Base-by-base conservation (phyloP, 2,113 vertebrate species). In the Centrocercus urophasianus region DNA sequence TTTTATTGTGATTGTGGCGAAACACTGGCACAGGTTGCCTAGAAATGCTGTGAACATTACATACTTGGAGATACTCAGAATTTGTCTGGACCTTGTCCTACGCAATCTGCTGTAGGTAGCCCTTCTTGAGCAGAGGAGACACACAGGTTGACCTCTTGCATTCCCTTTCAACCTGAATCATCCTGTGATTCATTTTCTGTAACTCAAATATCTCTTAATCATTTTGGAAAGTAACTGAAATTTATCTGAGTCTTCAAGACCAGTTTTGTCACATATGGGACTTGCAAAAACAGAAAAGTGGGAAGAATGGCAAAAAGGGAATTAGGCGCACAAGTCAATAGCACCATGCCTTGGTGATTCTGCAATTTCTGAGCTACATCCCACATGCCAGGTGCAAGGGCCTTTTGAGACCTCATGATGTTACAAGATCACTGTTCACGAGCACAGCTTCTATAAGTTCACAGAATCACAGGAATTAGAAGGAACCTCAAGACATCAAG, bases 281-380 rank as follows among this genome's bases (percentile, higher is more conserved):
- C 20, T 63, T 9, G 3, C 63, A 42, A 92, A 89, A 63, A 4
- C 22, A 71, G 9, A 3, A 1, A 1, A 70, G 8, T 34, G 8
- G 5, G 5, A 74, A 10, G 17, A 85, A 78, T 36, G 6, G 42
- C 11, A 43, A 48, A 74, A 66, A 38, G 66, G 52, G 7, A 59
- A n/a, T 42, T 25, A 24, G 61, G 14, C 16, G 67, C 11, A 17
- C 17, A 32, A 15, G 30, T 77, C 32, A 74, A 8, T 14, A 28
- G 10, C 57, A 22, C 3, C 3, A 10, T 10, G 9, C 6, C 72
- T 60, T 24, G 0, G 1, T 40, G 59, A 20, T 19, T 1, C 36
- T 78, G 28, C 13, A 63, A 8, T 66, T 40, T 9, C 13, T 15
- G 12, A 38, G 11, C 63, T 89, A 70, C 17, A 30, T 63, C 3